Evolutionary conservation across 2,113 vertebrate genomes (phyloP), one percentile per base, ranked within the genome.

Genomic region (Phoxinus phoxinus): DNA sequence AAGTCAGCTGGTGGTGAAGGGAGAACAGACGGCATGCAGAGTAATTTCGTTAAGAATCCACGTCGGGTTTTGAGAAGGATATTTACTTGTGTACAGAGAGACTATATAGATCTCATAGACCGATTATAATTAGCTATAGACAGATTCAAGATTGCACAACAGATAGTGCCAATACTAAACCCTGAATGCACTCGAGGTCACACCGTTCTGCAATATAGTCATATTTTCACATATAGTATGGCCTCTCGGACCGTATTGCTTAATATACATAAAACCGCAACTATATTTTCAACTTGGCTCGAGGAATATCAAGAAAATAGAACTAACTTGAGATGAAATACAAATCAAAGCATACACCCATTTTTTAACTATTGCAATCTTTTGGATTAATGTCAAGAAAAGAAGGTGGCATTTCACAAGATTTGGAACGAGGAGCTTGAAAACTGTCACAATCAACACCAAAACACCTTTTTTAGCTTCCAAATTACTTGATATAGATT

Each of bases 1-100:
- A 63, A 73, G 53, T 61, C 85, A 74, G 85, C 35, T 79, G 65
- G n/a, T 35, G 56, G 75, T 75, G 46, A 81, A 35, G 73, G 77
- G 79, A 71, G 27, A 75, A 79, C 19, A 81, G 63, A 81, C 37
- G 71, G 51, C 87, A 88, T 88, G 87, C 87, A 86, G 41, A 59
- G 21, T 23, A 41, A 61, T 69, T 85, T 61, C 6, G 1, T 48
- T 41, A 65, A 17, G 19, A 82, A 65, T 48, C 51, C 48, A n/a
- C 41, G 6, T 75, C 8, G 41, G 30, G 35, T 35, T 75, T 8
- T 25, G 41, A 48, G 15, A 53, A 37, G 61, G 72, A 67, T 58
- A 61, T 53, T 53, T 41, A 25, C 12, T 25, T 37, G 6, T n/a
- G 17, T 59, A 23, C 19, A 44, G 69, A 74, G 44, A 48, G 53